Conservation (phyloP, 2,797 vertebrate species). For the Enteromius viviparus region DNA sequence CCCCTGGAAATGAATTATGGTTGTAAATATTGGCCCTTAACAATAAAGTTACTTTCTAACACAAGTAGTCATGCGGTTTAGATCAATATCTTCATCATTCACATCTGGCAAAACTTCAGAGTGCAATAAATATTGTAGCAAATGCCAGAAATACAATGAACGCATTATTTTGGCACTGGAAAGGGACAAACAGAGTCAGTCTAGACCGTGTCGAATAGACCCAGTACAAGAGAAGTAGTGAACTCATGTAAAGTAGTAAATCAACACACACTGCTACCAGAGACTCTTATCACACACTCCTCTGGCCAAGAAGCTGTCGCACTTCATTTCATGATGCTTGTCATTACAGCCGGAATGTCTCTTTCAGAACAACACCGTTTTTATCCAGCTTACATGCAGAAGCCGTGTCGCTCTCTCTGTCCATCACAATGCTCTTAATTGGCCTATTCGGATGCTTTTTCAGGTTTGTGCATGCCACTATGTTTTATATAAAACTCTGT, state of each 20-base stretch:
- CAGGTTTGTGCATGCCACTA: conserved; percentile 38
- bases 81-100: neutral
- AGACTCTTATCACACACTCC: conserved; percentile 7
- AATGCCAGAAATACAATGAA: conserved; percentile 10
- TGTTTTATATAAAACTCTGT: conserved; percentile 40
- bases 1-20: neutral
- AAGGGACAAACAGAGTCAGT: neutral
- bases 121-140: neutral
- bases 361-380: conserved; percentile 50
- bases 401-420: conserved; percentile 19
- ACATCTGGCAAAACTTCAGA: neutral
- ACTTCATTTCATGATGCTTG: conserved; percentile 28
- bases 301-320: conserved; percentile 62
- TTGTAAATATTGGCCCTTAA: neutral
- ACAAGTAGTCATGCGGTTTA: neutral
- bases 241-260: neutral
- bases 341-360: conserved; percentile 54
- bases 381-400: conserved; percentile 44
- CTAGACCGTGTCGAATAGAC: neutral
- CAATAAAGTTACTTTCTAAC: neutral
- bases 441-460: conserved; percentile 21
- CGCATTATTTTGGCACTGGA: neutral
- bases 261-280: conserved; percentile 10
- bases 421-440: conserved; percentile 35
- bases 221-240: conserved; percentile 6